Percentiles rank a stretch among this genome's conserved stretches.
Evolutionary conservation across 37 sponge, comb jelly and placozoan species (phyloP).

Genomic region (Geodia barretti): DNA sequence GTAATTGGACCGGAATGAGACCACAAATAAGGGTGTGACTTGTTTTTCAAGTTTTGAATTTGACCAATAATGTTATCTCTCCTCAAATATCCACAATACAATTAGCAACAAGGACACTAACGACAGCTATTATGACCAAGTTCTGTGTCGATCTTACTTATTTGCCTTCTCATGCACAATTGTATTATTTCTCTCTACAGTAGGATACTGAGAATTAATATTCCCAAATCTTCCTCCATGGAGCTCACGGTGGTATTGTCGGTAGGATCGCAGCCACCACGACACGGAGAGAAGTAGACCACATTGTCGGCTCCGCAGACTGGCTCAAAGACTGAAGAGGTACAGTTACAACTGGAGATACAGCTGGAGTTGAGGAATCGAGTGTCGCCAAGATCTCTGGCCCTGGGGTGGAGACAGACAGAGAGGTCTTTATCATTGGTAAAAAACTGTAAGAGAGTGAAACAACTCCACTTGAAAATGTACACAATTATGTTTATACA

Average conservation of each 20-base stretch:
- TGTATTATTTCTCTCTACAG: neutral
- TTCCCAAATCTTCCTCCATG: neutral
- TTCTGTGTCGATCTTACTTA: too few species aligned
- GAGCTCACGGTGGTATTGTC: conserved; percentile 3
- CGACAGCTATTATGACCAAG: too few species aligned
- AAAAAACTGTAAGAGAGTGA: too few species aligned
- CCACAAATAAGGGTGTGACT: too few species aligned
- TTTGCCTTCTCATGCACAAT: too few species aligned
- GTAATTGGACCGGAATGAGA: too few species aligned
- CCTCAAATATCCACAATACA: too few species aligned
- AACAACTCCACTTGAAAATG: too few species aligned
- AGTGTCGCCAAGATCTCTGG: neutral
- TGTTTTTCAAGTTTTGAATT: too few species aligned
- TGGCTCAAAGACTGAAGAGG: conserved; percentile 53
- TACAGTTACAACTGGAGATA: conserved; percentile 40
- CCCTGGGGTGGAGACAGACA: neutral
- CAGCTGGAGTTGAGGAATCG: conserved; percentile 18
- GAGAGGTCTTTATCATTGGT: neutral
- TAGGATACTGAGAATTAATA: neutral
- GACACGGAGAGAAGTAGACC: conserved; percentile 58
- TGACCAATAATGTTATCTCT: too few species aligned
- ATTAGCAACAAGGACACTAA: too few species aligned
- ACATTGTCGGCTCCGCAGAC: conserved; percentile 62
- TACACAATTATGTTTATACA: too few species aligned
- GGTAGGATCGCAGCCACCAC: conserved; percentile 31